phyloP scores from a whole-genome alignment of 1,140 invertebrate species.

The Drosophila yakuba region DNA sequence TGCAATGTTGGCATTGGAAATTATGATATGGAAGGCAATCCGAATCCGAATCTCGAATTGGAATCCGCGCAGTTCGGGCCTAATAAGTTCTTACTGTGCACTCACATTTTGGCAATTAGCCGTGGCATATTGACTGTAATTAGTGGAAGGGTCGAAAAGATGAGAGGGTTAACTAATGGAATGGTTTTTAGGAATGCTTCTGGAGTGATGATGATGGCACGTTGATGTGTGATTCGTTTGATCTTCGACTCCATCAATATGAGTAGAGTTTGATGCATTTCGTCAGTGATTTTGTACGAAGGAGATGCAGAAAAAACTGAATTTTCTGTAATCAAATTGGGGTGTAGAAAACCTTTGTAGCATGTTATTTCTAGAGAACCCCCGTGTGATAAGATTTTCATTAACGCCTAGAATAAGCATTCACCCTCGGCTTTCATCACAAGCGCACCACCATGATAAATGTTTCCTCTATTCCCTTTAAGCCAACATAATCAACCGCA shows the following conservation, averaged over 20 bases:
- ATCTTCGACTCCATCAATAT: slow-evolving; percentile 14
- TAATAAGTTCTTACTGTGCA: slow-evolving; percentile 56
- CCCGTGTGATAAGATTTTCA: not conserved
- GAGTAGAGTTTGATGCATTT: not conserved
- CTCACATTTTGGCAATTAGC: slow-evolving; percentile 64
- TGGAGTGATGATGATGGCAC: slow-evolving; percentile 13
- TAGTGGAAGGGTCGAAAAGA: slow-evolving; percentile 19
- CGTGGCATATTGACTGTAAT: slow-evolving; percentile 41
- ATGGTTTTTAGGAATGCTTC: slow-evolving; percentile 25
- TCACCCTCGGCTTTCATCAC: not conserved
- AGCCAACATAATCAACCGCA: slow-evolving; percentile 67
- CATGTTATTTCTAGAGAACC: too few species aligned
- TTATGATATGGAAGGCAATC: slow-evolving; percentile 60
- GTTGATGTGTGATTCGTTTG: slow-evolving; percentile 18
- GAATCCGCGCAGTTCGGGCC: slow-evolving; percentile 33
- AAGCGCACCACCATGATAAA: not conserved
- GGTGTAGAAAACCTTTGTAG: not conserved
- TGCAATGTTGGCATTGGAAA: slow-evolving; percentile 49
- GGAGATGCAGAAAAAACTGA: not conserved
- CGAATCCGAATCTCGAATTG: not conserved
- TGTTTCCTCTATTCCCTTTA: slow-evolving; percentile 1
- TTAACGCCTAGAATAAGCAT: slow-evolving; percentile 14
- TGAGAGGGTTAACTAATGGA: slow-evolving; percentile 41
- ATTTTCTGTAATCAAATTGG: not conserved
- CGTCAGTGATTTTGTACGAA: not conserved